These are phyloP conservation scores for Pristionchus pacificus DNA, from an alignment of 1,140 invertebrate species.

Conservation along the genomic window DNA sequence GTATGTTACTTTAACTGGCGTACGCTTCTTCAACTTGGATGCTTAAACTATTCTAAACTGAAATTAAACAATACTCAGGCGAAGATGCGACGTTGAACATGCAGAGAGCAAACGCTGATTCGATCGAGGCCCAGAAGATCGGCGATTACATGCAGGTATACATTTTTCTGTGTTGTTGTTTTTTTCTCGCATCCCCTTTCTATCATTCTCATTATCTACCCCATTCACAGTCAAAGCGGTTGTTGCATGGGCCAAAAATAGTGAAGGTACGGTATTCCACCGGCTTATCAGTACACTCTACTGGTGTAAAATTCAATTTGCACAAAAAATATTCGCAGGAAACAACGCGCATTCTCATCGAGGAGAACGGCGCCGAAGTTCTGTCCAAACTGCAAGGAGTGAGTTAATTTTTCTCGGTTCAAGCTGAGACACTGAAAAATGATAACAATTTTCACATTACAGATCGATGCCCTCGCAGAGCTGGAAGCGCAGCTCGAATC, in stretches of 20 bases:
- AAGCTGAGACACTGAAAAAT: slow-evolving; percentile 16
- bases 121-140: not conserved
- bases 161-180: no score
- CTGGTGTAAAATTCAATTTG: no score
- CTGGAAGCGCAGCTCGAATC: not conserved
- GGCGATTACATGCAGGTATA: not conserved
- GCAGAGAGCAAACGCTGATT: not conserved
- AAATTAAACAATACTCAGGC: no score
- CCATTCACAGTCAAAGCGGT: not conserved
- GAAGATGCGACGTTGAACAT: not conserved
- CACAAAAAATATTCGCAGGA: not conserved
- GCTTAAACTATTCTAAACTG: no score
- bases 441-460: not conserved
- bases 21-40: no score
- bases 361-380: slow-evolving; percentile 18
- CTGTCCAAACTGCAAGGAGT: slow-evolving; percentile 7
- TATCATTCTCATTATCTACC: not conserved
- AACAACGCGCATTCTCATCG: slow-evolving; percentile 5
- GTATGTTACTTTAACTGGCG: no score
- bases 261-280: not conserved
- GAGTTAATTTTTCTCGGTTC: slow-evolving; percentile 1
- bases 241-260: not conserved
- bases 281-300: no score
- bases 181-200: not conserved
- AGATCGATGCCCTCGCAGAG: slow-evolving; percentile 8